Conservation (phyloP, 2,113 vertebrate genomes). For the Cranoglanis bouderius region DNA sequence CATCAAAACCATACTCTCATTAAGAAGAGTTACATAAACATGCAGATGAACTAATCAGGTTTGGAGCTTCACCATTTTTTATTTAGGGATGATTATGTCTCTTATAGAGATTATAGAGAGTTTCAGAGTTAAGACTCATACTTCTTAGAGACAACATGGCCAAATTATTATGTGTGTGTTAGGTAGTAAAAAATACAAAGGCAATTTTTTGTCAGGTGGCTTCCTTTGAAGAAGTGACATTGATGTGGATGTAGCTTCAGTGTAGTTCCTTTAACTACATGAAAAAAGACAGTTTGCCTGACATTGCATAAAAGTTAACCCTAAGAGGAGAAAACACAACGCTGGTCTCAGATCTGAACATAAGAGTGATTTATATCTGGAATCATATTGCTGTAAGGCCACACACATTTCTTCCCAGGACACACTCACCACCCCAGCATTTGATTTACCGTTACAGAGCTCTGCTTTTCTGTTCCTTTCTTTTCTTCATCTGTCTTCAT, state of each 20-base stretch:
- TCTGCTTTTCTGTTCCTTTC: background rate
- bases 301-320: background rate
- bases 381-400: background rate
- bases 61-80: background rate
- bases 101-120: background rate
- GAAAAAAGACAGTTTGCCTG: background rate
- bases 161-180: background rate
- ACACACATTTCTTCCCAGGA: background rate
- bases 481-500: background rate
- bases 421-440: background rate
- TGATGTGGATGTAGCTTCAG: background rate
- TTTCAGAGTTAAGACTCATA: background rate
- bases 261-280: background rate
- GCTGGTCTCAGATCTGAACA: background rate
- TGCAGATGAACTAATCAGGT: background rate
- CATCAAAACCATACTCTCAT: background rate
- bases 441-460: background rate
- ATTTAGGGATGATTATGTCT: background rate
- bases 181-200: background rate
- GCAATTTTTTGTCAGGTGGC: background rate
- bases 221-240: background rate
- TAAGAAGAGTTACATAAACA: background rate
- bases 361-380: background rate
- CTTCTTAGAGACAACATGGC: background rate
- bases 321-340: conserved; percentile 6